A percentile compares a stretch with the other conserved stretches of the same genome.
Evolutionary conservation across 2,113 vertebrate species (phyloP).

Genomic region (Catharus minimus): DNA sequence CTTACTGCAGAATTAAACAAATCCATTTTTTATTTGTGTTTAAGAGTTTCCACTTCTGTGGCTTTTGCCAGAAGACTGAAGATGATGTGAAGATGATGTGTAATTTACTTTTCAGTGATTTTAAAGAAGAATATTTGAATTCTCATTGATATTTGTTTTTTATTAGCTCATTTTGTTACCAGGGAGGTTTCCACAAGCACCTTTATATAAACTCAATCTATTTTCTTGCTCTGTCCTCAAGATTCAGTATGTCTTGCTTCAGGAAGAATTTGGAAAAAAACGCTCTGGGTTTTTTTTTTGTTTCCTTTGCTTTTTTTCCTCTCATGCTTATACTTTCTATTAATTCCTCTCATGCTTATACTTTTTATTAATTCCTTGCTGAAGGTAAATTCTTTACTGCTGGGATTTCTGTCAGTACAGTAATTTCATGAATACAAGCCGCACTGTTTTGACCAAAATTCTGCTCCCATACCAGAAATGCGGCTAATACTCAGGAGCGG

Average conservation of each 20-base stretch:
- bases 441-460: no score
- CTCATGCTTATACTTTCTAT: neutral
- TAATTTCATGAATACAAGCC: no score
- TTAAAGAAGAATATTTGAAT: slow-evolving; percentile 47
- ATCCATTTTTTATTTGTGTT: neutral
- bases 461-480: no score
- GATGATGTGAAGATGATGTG: neutral
- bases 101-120: slow-evolving; percentile 30
- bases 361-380: neutral
- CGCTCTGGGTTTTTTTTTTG: neutral
- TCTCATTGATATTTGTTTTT: slow-evolving; percentile 36
- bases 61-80: slow-evolving; percentile 30
- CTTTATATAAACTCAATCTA: neutral
- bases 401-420: neutral
- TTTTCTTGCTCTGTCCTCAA: neutral
- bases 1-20: slow-evolving; percentile 35
- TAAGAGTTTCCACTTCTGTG: slow-evolving; percentile 1
- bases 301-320: neutral
- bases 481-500: no score
- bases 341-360: neutral
- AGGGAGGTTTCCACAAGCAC: slow-evolving; percentile 7
- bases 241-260: neutral
- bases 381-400: neutral
- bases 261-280: neutral
- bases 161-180: slow-evolving; percentile 28